Conservation (phyloP, 2,888 invertebrate genomes). For the Eupelmus urozonus region DNA sequence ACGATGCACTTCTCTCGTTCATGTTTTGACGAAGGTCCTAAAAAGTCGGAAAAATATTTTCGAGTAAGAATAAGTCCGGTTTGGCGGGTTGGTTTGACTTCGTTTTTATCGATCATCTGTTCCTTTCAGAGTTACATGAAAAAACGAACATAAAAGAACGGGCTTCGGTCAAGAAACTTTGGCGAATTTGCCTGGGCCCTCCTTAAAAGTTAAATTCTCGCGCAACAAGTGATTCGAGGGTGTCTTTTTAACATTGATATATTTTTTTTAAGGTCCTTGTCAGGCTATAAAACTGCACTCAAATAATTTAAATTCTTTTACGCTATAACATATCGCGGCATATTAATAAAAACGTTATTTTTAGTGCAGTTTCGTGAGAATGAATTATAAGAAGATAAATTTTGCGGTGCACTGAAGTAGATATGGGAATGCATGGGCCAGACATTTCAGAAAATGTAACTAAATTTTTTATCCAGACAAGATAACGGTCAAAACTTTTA, state of each 20-base stretch:
- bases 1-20: not conserved
- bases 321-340: not conserved
- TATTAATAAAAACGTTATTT: not conserved
- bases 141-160: not conserved
- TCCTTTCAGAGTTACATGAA: conserved; percentile 10
- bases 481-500: no score
- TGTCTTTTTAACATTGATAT: not conserved
- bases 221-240: not conserved
- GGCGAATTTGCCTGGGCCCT: not conserved
- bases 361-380: not conserved
- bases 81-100: conserved; percentile 67
- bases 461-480: no score
- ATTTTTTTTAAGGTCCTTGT: not conserved
- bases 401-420: no score
- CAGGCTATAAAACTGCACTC: no score
- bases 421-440: no score
- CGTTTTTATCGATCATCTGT: conserved; percentile 65
- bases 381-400: not conserved
- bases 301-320: not conserved
- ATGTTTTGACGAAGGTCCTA: not conserved
- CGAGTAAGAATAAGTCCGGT: conserved; percentile 67
- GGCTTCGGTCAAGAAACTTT: conserved; percentile 42
- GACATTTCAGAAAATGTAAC: no score
- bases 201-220: not conserved
- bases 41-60: conserved; percentile 29